Conservation (phyloP, 2,888 invertebrate genomes). For the Pristionchus maxplancki region DNA sequence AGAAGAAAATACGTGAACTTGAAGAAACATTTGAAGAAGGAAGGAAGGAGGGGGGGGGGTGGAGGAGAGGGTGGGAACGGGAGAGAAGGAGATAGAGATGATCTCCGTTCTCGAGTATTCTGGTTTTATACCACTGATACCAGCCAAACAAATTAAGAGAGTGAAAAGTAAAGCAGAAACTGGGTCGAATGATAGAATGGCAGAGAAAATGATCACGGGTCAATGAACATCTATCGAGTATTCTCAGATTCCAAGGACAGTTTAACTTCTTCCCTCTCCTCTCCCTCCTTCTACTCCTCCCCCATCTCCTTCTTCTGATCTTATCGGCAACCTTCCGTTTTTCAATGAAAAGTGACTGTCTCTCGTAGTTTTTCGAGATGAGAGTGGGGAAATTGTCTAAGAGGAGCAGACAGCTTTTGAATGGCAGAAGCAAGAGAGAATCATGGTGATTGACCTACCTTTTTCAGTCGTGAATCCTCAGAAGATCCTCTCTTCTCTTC, state of each 20-base stretch:
- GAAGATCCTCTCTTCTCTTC: background rate
- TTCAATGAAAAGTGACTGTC: constrained; percentile 38
- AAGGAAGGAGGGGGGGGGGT: background rate
- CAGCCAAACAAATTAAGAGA: constrained; percentile 13
- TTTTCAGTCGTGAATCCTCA: background rate
- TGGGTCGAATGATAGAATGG: background rate
- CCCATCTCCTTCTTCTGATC: constrained; percentile 18
- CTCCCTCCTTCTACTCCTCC: background rate
- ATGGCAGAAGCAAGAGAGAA: background rate
- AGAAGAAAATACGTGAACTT: constrained; percentile 6
- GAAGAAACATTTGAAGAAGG: background rate
- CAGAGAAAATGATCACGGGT: background rate
- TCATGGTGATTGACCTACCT: background rate
- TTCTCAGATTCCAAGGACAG: constrained; percentile 40
- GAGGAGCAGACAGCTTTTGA: background rate
- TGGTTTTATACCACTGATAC: background rate
- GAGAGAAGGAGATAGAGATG: constrained; percentile 17
- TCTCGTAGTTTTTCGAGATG: constrained; percentile 32
- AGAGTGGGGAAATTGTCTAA: background rate
- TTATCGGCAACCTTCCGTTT: constrained; percentile 31
- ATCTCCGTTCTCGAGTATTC: background rate
- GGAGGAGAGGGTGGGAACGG: background rate
- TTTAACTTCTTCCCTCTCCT: background rate
- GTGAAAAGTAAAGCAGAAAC: constrained; percentile 22
- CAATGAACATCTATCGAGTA: constrained; percentile 9